Percentiles rank a stretch among this genome's conserved stretches.
Evolutionary conservation across 2,113 vertebrate species (phyloP).

Genomic region (Pygathrix nemaeus): DNA sequence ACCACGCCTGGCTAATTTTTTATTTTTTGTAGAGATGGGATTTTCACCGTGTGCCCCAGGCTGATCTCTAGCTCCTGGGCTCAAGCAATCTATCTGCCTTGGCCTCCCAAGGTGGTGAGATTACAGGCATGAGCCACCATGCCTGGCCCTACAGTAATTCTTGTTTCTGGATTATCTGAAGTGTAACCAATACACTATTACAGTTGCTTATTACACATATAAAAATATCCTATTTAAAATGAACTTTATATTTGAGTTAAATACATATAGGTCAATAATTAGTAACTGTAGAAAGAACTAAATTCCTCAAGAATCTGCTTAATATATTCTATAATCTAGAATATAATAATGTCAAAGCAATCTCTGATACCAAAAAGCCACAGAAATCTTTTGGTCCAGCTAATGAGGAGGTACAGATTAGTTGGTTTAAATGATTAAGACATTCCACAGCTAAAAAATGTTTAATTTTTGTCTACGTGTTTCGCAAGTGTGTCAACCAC

Average conservation of each 20-base stretch:
- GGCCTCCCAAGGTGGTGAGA: no score
- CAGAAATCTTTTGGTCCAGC: neutral
- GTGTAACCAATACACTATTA: neutral
- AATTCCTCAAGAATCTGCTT: neutral
- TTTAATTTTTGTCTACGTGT: slow-evolving; percentile 31
- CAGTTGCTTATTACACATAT: neutral
- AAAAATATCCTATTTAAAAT: slow-evolving; percentile 31
- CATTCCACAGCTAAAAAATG: neutral
- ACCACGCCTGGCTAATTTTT: no score
- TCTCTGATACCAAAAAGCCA: neutral
- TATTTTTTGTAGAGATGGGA: no score
- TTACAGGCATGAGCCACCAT: no score
- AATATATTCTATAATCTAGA: neutral
- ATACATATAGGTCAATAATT: neutral
- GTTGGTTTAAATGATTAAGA: neutral
- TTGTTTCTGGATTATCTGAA: slow-evolving; percentile 35
- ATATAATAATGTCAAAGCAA: slow-evolving; percentile 27
- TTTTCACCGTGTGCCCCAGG: no score
- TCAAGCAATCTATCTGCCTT: no score
- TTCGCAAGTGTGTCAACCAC: neutral
- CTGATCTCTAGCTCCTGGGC: no score
- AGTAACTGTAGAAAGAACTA: neutral
- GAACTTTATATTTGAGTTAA: neutral
- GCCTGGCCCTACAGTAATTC: neutral
- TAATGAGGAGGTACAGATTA: neutral